Percentiles rank a stretch among this genome's conserved stretches.
Evolutionary conservation across 1,140 invertebrate genomes (phyloP).

Genomic region (Drosophila nannoptera): DNA sequence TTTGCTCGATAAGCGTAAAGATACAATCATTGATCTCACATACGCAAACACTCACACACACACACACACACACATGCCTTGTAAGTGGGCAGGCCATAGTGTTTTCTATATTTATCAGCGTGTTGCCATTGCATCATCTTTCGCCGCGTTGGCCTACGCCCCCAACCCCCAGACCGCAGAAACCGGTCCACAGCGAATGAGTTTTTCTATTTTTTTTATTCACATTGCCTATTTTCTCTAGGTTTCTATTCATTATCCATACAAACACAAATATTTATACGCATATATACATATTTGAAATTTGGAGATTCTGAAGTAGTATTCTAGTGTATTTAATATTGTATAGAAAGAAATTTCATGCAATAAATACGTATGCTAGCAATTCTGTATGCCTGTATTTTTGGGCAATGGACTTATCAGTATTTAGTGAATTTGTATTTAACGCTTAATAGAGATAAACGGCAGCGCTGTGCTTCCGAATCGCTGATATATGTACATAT

Average conservation of each 20-base stretch:
- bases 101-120: conserved; percentile 53
- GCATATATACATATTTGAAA: not conserved
- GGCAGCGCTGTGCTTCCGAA: not conserved
- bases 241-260: not conserved
- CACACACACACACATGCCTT: not conserved
- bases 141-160: conserved; percentile 42
- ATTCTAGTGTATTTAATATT: not conserved
- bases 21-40: conserved; percentile 18
- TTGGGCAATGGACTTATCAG: conserved; percentile 17
- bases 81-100: not conserved
- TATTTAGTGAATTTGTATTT: conserved; percentile 8
- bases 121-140: conserved; percentile 50
- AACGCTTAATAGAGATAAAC: conserved; percentile 7
- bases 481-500: not conserved
- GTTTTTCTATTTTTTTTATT: conserved; percentile 7
- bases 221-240: conserved; percentile 19
- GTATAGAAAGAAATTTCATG: not conserved
- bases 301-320: too few species aligned
- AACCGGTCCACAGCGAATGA: conserved; percentile 24
- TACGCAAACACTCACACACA: conserved; percentile 1
- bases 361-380: not conserved
- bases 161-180: conserved; percentile 8
- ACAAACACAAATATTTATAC: not conserved
- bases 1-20: conserved; percentile 30
- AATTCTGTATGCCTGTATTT: not conserved